These are phyloP conservation scores for Hylaeus anthracinus DNA, from an alignment of 1,140 invertebrate species.

Conservation along the genomic window DNA sequence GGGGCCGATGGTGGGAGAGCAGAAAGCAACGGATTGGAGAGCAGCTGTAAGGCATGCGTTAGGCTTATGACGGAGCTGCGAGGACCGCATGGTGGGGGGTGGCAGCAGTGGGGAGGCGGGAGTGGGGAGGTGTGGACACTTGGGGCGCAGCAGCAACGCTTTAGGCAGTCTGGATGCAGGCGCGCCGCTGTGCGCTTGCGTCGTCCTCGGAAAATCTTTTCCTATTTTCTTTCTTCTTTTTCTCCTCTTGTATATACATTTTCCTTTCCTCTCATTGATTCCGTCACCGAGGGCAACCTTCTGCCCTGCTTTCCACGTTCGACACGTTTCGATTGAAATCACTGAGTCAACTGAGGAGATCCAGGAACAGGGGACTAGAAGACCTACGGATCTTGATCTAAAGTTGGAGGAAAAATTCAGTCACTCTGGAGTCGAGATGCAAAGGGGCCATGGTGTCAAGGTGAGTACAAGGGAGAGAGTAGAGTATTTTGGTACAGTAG, in stretches of 20 bases:
- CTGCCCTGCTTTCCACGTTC: constrained; percentile 36
- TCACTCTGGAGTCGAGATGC: no score
- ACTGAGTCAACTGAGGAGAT: neutral
- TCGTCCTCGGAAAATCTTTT: constrained; percentile 62
- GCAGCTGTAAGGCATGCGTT: constrained; percentile 36
- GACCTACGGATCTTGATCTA: no score
- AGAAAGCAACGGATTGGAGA: neutral
- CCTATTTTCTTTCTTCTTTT: constrained; percentile 9
- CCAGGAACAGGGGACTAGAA: no score
- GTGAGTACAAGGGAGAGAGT: no score
- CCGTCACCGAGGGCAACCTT: constrained; percentile 57
- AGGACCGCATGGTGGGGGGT: neutral
- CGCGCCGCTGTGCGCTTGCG: constrained; percentile 76
- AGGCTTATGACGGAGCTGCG: neutral
- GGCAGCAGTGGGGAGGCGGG: neutral
- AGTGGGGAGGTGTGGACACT: constrained; percentile 43
- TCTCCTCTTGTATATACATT: neutral
- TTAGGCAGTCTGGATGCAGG: constrained; percentile 73
- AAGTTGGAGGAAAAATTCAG: no score
- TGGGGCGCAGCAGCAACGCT: constrained; percentile 37
- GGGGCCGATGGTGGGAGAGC: neutral
- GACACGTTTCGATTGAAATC: constrained; percentile 44
- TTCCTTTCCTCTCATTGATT: neutral
- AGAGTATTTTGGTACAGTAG: no score
- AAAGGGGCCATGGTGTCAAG: no score